Evolutionary conservation across 2,888 invertebrate species (phyloP), one percentile per base, ranked within the genome.

Genomic region (Macrosiphum euphorbiae): DNA sequence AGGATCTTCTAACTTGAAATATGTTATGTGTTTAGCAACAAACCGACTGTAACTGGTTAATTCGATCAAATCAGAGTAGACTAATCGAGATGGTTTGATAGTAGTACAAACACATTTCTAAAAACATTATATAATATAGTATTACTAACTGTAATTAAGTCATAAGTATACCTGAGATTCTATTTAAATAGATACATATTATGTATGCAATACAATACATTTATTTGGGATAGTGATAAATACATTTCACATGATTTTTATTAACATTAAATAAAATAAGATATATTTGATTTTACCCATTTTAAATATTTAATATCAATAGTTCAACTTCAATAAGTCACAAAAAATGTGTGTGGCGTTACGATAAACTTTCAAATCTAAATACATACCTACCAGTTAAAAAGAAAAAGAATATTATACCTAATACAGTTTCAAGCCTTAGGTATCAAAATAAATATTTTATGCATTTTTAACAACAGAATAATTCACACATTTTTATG

Each of bases 101-200:
- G 89, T 84, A 58, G 93, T 93, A 26, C 93, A 93, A 58, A 93
- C 35, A 35, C 89, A 89, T 89, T 93, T 93, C 93, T 93, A 47
- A 89, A 88, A 67, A 35, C 7, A 67, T n/a, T 67, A 67, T n/a
- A 67, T 67, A 2, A 20, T 35, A 67, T 16, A n/a, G 4, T n/a
- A 35, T 67, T 67, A 67, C 16, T n/a, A 67, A 16, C 16, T 35
- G 20, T 67, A 7, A 35, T 67, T 4, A 35, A 67, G n/a, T 67
- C 13, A 67, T 67, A 16, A 67, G 5, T 35, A 16, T 35, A 4
- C 0, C 13, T n/a, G n/a, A 5, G 4, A 67, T 67, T 67, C n/a
- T 67, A 67, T 67, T 67, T 67, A 67, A 16, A 3, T 20, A 55
- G 7, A n/a, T 67, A 67, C 13, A 67, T 61, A 61, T 61, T n/a